Percentiles rank a stretch among this genome's conserved stretches.
Conservation (phyloP, 2,888 invertebrate genomes). For the Azorinus chamasolen region DNA sequence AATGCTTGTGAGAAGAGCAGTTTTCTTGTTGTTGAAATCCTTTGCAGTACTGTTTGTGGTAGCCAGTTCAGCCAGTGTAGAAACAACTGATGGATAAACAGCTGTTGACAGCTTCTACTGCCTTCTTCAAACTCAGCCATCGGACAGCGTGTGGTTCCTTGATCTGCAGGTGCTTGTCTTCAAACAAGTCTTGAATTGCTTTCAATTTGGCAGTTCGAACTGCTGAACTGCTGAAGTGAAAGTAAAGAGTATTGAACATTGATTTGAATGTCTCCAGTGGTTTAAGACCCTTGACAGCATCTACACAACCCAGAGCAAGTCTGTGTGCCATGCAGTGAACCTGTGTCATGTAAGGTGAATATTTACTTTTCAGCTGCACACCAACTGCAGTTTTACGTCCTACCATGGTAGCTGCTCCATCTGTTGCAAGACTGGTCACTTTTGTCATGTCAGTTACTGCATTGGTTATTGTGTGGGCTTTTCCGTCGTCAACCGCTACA, state of each 20-base stretch:
- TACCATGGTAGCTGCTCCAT: too few relatives aligned
- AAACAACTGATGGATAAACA: slow-evolving; percentile 19
- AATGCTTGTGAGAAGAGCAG: slow-evolving; percentile 6
- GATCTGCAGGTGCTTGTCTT: slow-evolving; percentile 8
- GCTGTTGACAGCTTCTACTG: slow-evolving; percentile 7
- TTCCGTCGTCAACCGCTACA: neutral
- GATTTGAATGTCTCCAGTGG: slow-evolving; percentile 16
- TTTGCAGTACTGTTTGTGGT: slow-evolving; percentile 2
- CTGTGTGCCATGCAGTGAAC: slow-evolving; percentile 23
- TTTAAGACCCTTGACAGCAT: slow-evolving; percentile 6
- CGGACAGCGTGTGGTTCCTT: slow-evolving; percentile 23
- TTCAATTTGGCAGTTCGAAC: slow-evolving; percentile 8
- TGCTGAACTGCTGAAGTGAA: slow-evolving; percentile 18
- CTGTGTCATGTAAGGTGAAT: neutral
- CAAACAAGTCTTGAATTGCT: slow-evolving; percentile 11
- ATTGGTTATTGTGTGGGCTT: slow-evolving; percentile 7
- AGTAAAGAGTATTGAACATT: slow-evolving; percentile 17
- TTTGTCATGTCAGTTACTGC: neutral
- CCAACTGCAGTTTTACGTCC: too few relatives aligned
- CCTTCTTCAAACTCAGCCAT: slow-evolving; percentile 17
- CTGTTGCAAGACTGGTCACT: too few relatives aligned
- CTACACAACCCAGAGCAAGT: slow-evolving; percentile 15
- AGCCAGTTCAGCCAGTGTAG: slow-evolving; percentile 10
- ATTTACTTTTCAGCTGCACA: too few relatives aligned
- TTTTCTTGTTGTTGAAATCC: slow-evolving; percentile 5